These are phyloP conservation scores for Trematomus bernacchii DNA, from an alignment of 2,797 vertebrate genomes.

Conservation along the genomic window DNA sequence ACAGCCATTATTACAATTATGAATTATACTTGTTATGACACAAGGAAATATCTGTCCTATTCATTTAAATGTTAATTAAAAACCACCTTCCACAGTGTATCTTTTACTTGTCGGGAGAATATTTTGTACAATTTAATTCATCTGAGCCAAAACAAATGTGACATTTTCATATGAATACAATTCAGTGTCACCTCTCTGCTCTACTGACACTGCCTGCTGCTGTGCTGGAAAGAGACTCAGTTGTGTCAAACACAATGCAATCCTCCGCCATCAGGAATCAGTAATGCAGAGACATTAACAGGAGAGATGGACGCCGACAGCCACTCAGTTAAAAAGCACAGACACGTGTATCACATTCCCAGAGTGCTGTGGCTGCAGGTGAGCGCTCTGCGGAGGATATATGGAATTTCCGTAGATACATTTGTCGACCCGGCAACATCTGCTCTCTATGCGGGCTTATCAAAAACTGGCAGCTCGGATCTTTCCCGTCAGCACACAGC, in stretches of 20 bases:
- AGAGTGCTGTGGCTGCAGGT: constrained; percentile 22
- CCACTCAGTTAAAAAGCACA: constrained; percentile 32
- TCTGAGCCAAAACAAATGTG: constrained; percentile 25
- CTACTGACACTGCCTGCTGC: background rate
- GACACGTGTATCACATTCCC: constrained; percentile 11
- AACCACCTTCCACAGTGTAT: constrained; percentile 17
- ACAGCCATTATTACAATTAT: constrained; percentile 8
- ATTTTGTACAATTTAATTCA: constrained; percentile 43
- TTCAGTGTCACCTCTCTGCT: background rate
- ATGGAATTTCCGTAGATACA: constrained; percentile 46
- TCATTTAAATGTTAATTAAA: constrained; percentile 58
- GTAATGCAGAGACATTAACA: constrained; percentile 18
- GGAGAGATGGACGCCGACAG: constrained; percentile 12
- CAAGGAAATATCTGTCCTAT: constrained; percentile 10
- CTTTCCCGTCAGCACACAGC: constrained; percentile 59
- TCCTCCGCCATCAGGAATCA: constrained; percentile 1
- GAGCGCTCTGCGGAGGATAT: constrained; percentile 22
- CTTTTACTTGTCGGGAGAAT: constrained; percentile 21
- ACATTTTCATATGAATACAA: constrained; percentile 21
- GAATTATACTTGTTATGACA: constrained; percentile 34
- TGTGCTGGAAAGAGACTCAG: constrained; percentile 18
- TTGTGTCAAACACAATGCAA: constrained; percentile 15
- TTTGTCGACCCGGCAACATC: constrained; percentile 58
- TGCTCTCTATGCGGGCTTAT: constrained; percentile 50
- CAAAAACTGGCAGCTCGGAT: constrained; percentile 59